Base-by-base conservation (phyloP, 2,888 invertebrate species). In the Phaonia tiefii region DNA sequence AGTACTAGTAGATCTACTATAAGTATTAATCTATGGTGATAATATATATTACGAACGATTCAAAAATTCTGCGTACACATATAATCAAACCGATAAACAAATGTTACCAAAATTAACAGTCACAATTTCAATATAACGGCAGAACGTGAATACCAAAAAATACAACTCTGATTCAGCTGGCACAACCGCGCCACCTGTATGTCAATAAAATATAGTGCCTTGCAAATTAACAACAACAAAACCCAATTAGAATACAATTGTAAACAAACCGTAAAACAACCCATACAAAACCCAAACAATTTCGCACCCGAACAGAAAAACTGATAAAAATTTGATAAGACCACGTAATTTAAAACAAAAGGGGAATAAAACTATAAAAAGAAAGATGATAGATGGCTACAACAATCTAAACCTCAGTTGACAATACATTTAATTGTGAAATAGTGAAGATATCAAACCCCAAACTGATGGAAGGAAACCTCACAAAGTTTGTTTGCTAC, bases 181-280 rank as follows among this genome's bases (percentile, higher is more conserved):
- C 8, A 5, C 31, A 8, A 15, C 49, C 1, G 49, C 49, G 49
- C n/a, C 49, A 49, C 17, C 49, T 49, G 17, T 49, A 49, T 49
- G 49, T 49, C 15, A 44, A 3, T 44, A 44, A 44, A 13, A 31
- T 31, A 31, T 31, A 5, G 31, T 31, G 31, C 31, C 4, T 31
- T 31, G 31, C 49, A 49, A n/a, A 13, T 13, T 15, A 1, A 20
- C 49, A 49, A 17, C 31, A 49, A 15, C 49, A 17, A 49, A 49
- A 7, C 13, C 15, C 31, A 31, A 31, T 31, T 31, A 8, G 17
- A 49, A 15, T 15, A 49, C 8, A 49, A 67, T 58, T 49, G 67
- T 49, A 60, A 49, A 42, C 26, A 75, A 75, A 37, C 25, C 37
- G 49, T 20, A 67, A 75, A 67, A 75, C n/a, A n/a, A n/a, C n/a